Conservation (phyloP, 2,113 vertebrate genomes). For the Caranx ignobilis region DNA sequence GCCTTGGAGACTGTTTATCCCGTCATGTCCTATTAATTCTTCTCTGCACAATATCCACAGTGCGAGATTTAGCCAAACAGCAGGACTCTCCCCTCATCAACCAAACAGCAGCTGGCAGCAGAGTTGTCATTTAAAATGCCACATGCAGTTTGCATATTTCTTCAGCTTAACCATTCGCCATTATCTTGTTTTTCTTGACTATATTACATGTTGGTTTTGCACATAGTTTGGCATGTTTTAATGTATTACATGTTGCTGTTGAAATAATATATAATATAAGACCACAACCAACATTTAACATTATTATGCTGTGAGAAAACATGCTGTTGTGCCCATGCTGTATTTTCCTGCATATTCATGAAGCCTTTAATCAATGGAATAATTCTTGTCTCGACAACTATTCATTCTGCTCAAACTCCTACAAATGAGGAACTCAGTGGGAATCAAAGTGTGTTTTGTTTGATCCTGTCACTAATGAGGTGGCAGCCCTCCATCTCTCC, state of each 20-base stretch:
- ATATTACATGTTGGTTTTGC: background rate
- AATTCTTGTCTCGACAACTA: slow-evolving; percentile 23
- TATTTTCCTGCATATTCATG: background rate
- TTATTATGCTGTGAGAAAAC: background rate
- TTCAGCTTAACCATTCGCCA: background rate
- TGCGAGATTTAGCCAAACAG: slow-evolving; percentile 65
- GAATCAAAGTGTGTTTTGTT: slow-evolving; percentile 53
- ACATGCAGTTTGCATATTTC: slow-evolving; percentile 23
- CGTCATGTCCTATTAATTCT: slow-evolving; percentile 74
- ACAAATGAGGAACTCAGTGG: slow-evolving; percentile 51
- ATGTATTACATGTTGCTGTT: background rate
- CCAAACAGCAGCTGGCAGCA: slow-evolving; percentile 54
- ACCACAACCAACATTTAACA: background rate
- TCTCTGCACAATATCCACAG: slow-evolving; percentile 59
- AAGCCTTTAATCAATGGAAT: slow-evolving; percentile 14
- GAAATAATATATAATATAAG: background rate
- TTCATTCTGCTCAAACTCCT: slow-evolving; percentile 56
- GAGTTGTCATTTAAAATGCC: slow-evolving; percentile 47
- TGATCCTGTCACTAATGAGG: slow-evolving; percentile 68
- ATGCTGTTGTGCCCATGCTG: background rate
- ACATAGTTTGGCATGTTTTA: background rate
- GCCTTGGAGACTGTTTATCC: slow-evolving; percentile 69
- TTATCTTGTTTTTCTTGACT: slow-evolving; percentile 22
- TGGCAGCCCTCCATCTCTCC: slow-evolving; percentile 51
- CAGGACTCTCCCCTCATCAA: slow-evolving; percentile 53